phyloP scores from a whole-genome alignment of 2,888 invertebrate species.

The Brachyopa scutellaris region DNA sequence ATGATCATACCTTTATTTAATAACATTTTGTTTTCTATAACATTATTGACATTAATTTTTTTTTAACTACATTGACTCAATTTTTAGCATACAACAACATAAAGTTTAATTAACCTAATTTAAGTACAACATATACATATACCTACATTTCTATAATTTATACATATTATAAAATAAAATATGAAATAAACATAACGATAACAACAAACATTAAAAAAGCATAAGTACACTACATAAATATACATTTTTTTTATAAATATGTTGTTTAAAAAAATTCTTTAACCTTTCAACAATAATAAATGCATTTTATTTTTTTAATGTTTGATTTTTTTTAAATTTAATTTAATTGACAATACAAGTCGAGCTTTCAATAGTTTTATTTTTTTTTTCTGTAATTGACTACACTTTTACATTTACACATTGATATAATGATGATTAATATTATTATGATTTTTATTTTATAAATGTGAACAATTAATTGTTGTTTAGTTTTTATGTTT shows the following conservation, averaged over 20 bases:
- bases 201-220: constrained; percentile 31
- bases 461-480: constrained; percentile 16
- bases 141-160: no score
- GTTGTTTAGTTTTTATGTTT: constrained; percentile 1
- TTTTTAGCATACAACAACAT: constrained; percentile 35
- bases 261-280: constrained; percentile 22
- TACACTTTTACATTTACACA: constrained; percentile 70
- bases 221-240: constrained; percentile 65
- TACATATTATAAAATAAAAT: constrained; percentile 7
- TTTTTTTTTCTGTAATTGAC: constrained; percentile 55
- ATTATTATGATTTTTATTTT: constrained; percentile 20
- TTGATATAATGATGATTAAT: constrained; percentile 48
- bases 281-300: constrained; percentile 61
- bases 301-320: constrained; percentile 53
- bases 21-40: constrained; percentile 34
- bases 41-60: constrained; percentile 48
- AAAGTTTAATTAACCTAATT: constrained; percentile 49
- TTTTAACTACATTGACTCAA: constrained; percentile 51
- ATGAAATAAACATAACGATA: constrained; percentile 4
- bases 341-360: constrained; percentile 70
- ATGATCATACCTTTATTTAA: constrained; percentile 38
- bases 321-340: constrained; percentile 15
- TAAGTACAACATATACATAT: constrained; percentile 61
- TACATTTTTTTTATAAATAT: constrained; percentile 40
- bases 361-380: constrained; percentile 48